Evolutionary conservation across 2,113 vertebrate species (phyloP).

Genomic region (Salvelinus alpinus): DNA sequence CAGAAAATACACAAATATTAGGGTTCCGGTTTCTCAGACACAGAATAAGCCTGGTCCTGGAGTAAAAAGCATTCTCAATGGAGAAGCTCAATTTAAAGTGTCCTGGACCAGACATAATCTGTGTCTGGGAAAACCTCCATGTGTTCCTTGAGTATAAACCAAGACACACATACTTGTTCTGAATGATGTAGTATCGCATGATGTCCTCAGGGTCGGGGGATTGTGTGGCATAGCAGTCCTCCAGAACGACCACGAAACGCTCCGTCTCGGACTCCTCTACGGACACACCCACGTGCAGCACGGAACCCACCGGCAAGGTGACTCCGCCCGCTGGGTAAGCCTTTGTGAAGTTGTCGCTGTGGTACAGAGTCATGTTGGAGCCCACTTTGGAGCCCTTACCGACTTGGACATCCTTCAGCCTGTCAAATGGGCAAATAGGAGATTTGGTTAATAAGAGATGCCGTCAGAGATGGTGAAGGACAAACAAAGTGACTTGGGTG

Average conservation of each 20-base stretch:
- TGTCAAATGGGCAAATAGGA: too few species aligned
- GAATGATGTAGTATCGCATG: conserved; percentile 48
- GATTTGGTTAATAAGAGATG: too few species aligned
- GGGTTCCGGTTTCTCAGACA: too few species aligned
- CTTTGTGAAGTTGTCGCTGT: conserved; percentile 33
- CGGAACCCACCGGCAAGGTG: conserved; percentile 49
- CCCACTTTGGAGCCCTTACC: conserved; percentile 22
- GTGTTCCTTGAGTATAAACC: too few species aligned
- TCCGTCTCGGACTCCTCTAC: conserved; percentile 25
- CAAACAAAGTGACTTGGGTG: too few species aligned
- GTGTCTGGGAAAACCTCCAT: too few species aligned
- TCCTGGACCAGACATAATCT: too few species aligned
- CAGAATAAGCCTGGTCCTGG: too few species aligned
- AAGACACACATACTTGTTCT: conserved; percentile 40
- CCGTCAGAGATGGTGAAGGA: too few species aligned
- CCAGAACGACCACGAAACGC: conserved; percentile 56
- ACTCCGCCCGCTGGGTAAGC: conserved; percentile 43
- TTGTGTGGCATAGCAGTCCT: conserved; percentile 59
- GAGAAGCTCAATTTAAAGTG: too few species aligned
- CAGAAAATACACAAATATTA: too few species aligned
- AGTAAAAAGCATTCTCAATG: too few species aligned
- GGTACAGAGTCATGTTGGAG: conserved; percentile 59
- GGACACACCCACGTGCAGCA: conserved; percentile 53
- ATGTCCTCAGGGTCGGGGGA: conserved; percentile 29
- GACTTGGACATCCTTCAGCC: not conserved